Conservation (phyloP, 2,113 vertebrate species). For the Gallinago paraguaiae region DNA sequence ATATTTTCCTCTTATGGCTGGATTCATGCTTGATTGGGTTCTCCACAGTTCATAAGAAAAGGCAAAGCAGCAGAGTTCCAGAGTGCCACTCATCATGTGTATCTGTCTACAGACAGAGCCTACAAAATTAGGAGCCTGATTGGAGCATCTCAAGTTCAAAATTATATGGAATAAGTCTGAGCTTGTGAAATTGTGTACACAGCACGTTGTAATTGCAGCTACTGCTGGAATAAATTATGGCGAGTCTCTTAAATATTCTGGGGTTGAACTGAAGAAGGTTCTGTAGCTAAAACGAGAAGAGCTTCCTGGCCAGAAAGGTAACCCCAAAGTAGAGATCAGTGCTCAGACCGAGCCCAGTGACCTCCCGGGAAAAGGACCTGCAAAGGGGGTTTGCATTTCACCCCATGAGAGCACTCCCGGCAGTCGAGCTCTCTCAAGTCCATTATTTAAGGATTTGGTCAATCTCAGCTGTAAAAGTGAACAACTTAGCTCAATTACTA, state of each 20-base stretch:
- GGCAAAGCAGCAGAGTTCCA: neutral
- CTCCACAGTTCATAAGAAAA: neutral
- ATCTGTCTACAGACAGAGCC: neutral
- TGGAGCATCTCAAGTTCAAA: neutral
- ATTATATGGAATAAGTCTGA: neutral
- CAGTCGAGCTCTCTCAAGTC: too few species aligned
- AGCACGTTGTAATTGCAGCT: neutral
- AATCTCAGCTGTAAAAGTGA: neutral
- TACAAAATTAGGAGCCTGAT: neutral
- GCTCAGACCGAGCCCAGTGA: neutral
- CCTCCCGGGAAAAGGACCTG: neutral
- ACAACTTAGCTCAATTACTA: neutral
- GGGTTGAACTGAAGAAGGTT: neutral
- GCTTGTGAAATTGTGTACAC: neutral
- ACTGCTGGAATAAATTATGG: neutral
- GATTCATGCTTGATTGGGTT: neutral
- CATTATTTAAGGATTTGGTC: neutral
- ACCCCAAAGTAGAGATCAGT: neutral
- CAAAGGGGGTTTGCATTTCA: neutral
- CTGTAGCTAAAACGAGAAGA: neutral
- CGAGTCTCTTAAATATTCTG: neutral
- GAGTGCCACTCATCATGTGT: neutral
- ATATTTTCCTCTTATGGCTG: neutral
- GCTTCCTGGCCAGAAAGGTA: neutral
- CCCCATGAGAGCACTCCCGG: neutral